Conservation (phyloP, 2,797 vertebrate species). For the Hybognathus amarus region DNA sequence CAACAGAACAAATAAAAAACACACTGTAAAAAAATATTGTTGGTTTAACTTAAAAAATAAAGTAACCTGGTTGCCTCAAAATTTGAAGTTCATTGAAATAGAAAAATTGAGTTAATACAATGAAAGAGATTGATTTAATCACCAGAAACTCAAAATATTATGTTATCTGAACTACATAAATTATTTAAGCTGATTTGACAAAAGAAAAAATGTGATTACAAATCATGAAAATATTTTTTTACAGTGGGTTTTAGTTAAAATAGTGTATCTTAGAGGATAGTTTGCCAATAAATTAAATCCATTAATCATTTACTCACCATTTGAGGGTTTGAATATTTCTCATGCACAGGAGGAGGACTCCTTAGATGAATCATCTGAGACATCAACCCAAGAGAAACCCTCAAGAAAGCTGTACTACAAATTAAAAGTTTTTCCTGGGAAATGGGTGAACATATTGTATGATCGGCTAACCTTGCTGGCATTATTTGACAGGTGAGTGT, state of each 20-base stretch:
- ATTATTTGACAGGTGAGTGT: conserved; percentile 86
- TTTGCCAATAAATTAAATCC: neutral
- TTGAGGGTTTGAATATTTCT: neutral
- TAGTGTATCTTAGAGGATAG: neutral
- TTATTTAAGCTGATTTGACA: no score
- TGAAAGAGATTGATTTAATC: no score
- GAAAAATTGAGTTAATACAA: no score
- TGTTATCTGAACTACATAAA: no score
- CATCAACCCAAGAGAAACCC: conserved; percentile 86
- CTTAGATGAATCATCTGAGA: conserved; percentile 86
- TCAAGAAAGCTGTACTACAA: conserved; percentile 91
- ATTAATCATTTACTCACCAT: neutral
- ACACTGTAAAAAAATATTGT: no score
- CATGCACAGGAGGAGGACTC: conserved; percentile 79
- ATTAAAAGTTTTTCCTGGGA: conserved; percentile 91
- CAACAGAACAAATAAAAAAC: neutral
- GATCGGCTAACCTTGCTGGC: conserved; percentile 90
- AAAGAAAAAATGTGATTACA: no score
- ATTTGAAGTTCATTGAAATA: no score
- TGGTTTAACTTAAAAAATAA: no score
- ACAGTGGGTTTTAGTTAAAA: neutral
- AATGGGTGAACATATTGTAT: conserved; percentile 93
- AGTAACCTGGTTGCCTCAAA: no score
- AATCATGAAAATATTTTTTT: no score
- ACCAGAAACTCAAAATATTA: no score